A percentile compares a stretch with the other conserved stretches of the same genome.
Conservation (phyloP, 2,113 vertebrate species). For the Mustelus asterias region DNA sequence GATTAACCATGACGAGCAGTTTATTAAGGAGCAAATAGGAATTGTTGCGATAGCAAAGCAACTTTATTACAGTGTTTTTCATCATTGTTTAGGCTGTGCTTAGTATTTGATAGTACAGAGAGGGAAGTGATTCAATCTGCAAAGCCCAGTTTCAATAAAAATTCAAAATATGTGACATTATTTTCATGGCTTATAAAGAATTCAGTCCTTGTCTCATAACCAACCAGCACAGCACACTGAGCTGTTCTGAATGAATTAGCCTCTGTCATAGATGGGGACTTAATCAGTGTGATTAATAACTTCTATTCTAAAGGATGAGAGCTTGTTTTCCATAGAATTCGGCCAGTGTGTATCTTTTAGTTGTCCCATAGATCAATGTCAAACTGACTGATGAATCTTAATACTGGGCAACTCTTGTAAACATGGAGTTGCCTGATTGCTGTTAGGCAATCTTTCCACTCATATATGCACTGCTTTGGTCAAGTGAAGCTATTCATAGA, state of each 20-base stretch:
- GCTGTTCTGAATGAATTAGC: background rate
- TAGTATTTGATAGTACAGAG: background rate
- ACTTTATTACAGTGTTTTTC: background rate
- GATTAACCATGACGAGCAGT: background rate
- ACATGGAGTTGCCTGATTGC: background rate
- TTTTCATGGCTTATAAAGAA: background rate
- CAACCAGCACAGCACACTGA: background rate
- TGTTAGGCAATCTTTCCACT: background rate
- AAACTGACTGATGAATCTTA: background rate
- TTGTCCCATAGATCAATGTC: background rate
- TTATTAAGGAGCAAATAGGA: background rate
- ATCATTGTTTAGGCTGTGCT: background rate
- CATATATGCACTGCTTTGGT: background rate
- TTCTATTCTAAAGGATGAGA: slow-evolving; percentile 10
- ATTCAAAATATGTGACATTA: background rate
- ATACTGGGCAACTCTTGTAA: background rate
- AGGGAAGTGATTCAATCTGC: background rate
- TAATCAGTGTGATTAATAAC: slow-evolving; percentile 1
- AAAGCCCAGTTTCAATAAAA: background rate
- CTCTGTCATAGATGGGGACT: background rate
- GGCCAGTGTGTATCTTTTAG: background rate
- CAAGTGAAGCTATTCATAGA: background rate
- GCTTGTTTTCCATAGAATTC: background rate
- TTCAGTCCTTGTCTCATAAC: background rate
- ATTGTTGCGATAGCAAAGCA: background rate